Conservation (phyloP, 2,113 vertebrate species). For the Toxotes chatareus region DNA sequence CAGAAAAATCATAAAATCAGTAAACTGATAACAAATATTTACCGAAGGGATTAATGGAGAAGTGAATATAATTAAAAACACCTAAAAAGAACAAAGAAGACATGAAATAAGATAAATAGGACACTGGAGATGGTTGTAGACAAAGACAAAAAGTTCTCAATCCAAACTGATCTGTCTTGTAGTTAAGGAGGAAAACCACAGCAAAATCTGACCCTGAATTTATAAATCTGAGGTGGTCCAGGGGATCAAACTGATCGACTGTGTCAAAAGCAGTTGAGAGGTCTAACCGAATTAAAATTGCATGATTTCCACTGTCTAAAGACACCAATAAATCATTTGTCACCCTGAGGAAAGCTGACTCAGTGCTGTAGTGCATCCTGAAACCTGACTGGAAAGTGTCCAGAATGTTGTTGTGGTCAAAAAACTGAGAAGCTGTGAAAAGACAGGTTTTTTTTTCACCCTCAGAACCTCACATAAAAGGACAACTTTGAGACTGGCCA, state of each 20-base stretch:
- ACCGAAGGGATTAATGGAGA: too few relatives aligned
- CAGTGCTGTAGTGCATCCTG: constrained; percentile 17
- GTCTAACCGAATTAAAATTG: constrained; percentile 17
- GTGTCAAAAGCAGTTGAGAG: not conserved
- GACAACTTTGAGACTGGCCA: not conserved
- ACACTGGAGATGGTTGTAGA: not conserved
- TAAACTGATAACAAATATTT: not conserved
- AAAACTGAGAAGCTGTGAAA: constrained; percentile 20
- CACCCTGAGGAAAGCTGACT: constrained; percentile 33
- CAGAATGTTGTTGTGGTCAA: not conserved
- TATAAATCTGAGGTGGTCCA: not conserved
- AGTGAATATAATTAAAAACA: too few relatives aligned
- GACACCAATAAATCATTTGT: constrained; percentile 47
- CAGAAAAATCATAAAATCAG: not conserved
- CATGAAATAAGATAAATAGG: too few relatives aligned
- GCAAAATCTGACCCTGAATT: not conserved
- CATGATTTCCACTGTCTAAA: constrained; percentile 33
- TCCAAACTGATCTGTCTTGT: not conserved
- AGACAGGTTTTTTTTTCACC: not conserved
- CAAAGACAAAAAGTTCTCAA: not conserved
- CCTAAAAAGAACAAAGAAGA: too few relatives aligned
- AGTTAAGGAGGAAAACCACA: not conserved
- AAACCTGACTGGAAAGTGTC: constrained; percentile 21
- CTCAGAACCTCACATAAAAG: not conserved
- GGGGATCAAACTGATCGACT: not conserved